A percentile compares a stretch with the other conserved stretches of the same genome.
Evolutionary conservation across 2,797 vertebrate species (phyloP).

Genomic region (Neomorphus geoffroyi): DNA sequence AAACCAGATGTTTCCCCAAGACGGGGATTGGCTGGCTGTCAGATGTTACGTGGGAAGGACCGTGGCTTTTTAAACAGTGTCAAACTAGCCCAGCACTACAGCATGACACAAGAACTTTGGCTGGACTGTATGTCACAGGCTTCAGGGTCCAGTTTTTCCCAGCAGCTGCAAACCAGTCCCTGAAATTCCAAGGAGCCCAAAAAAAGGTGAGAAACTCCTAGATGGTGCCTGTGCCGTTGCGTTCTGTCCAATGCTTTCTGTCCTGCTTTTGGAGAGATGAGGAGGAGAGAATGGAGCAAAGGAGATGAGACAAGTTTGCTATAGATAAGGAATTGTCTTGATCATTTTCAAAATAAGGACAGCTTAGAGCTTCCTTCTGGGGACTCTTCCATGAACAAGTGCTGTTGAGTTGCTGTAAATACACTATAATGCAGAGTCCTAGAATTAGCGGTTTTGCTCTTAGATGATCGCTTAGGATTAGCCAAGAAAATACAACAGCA

Average conservation of each 20-base stretch:
- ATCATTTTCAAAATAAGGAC: not conserved
- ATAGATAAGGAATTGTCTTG: not conserved
- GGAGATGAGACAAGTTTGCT: not conserved
- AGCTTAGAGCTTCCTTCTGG: not conserved
- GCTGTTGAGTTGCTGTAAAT: not conserved
- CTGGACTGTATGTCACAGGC: not conserved
- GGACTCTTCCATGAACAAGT: not conserved
- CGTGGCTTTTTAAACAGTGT: not conserved
- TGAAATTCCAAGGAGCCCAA: not conserved
- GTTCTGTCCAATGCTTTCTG: not conserved
- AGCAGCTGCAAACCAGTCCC: not conserved
- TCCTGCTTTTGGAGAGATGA: not conserved
- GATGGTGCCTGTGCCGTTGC: not conserved
- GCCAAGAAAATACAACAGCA: not conserved
- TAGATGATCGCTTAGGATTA: not conserved
- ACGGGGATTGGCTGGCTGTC: not conserved
- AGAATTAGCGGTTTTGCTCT: not conserved
- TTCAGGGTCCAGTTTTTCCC: not conserved
- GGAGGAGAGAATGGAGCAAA: not conserved
- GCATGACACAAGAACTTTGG: not conserved
- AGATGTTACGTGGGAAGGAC: not conserved
- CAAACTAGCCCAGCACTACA: not conserved
- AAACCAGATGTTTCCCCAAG: not conserved
- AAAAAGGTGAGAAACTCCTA: conserved; percentile 19
- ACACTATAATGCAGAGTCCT: not conserved